Evolutionary conservation across 2,113 vertebrate genomes (phyloP), one percentile per base, ranked within the genome.

Genomic region (Corythoichthys intestinalis): DNA sequence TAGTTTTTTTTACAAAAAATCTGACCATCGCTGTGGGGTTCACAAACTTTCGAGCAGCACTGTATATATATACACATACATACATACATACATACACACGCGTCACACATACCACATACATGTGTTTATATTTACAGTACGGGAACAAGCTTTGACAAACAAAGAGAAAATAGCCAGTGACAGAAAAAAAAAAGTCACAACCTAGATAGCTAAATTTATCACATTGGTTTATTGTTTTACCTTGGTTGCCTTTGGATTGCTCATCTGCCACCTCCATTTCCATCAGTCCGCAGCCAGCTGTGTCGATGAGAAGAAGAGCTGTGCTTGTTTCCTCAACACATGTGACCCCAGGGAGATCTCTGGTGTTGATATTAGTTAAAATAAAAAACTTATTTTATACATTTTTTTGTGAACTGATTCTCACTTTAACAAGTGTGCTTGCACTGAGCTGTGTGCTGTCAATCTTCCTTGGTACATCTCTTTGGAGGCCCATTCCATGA

Each of bases 231-330:
- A 28, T 28, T 28, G 20, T 28, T 28, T 28, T 28, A 98, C 97
- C 97, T 75, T 91, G 88, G 71, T 99, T 99, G 13, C 97, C 96
- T 79, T 92, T 95, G 0, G 97, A 99, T 84, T 95, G 94, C 11
- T 95, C 95, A 1, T 96, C 94, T 2, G 93, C 77, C 38, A 89
- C 86, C 6, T 98, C 95, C 78, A 95, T 92, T 77, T 99, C 97
- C 17, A 87, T 91, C 2, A 99, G 92, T 57, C 95, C 96, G 0
- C 94, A 98, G 79, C 95, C 93, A 0, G 95, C 93, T 0, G 97
- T 99, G 89, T 99, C 97, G 34, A 98, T 92, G 0, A 99, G 94
- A 73, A 99, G 67, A 48, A 99, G 79, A 0, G 96, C 89, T 0
- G 82, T 39, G 2, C 86, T 79, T 0, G 97, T 99, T 81, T 98